phyloP scores from a whole-genome alignment of 1,140 invertebrate species.

The Harpegnathos saltator region DNA sequence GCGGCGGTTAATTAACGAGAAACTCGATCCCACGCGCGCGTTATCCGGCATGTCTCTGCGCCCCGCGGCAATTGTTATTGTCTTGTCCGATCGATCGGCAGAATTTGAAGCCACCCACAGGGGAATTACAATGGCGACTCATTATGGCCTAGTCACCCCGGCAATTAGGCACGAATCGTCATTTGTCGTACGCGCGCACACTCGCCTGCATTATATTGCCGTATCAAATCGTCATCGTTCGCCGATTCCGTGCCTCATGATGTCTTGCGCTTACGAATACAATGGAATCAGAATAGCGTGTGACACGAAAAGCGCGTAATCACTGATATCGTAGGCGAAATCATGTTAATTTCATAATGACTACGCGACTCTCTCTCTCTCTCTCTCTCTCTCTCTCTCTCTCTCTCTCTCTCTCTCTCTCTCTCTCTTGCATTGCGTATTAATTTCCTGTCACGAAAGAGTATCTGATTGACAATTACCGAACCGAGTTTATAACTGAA shows the following conservation, averaged over 20 bases:
- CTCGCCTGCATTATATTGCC: background rate
- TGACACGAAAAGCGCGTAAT: slow-evolving; percentile 32
- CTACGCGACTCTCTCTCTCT: background rate
- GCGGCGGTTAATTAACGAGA: slow-evolving; percentile 49
- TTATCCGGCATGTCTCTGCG: slow-evolving; percentile 6
- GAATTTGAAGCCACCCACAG: slow-evolving; percentile 16
- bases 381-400: no score
- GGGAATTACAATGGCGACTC: slow-evolving; percentile 46
- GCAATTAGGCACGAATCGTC: slow-evolving; percentile 32
- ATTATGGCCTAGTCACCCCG: slow-evolving; percentile 11
- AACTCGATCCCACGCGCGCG: background rate
- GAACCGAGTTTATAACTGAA: slow-evolving; percentile 5
- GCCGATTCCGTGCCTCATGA: background rate
- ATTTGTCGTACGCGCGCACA: background rate
- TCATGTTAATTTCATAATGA: slow-evolving; percentile 46
- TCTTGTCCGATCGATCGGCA: slow-evolving; percentile 39
- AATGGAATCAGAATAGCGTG: background rate
- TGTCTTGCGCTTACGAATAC: background rate
- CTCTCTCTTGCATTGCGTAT: no score
- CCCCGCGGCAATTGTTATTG: slow-evolving; percentile 41
- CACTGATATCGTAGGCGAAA: slow-evolving; percentile 12
- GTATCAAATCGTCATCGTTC: background rate
- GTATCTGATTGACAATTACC: slow-evolving; percentile 14
- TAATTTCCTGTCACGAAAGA: slow-evolving; percentile 22
- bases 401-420: no score